phyloP scores from a whole-genome alignment of 2,888 invertebrate genomes.

The Caenorhabditis japonica region DNA sequence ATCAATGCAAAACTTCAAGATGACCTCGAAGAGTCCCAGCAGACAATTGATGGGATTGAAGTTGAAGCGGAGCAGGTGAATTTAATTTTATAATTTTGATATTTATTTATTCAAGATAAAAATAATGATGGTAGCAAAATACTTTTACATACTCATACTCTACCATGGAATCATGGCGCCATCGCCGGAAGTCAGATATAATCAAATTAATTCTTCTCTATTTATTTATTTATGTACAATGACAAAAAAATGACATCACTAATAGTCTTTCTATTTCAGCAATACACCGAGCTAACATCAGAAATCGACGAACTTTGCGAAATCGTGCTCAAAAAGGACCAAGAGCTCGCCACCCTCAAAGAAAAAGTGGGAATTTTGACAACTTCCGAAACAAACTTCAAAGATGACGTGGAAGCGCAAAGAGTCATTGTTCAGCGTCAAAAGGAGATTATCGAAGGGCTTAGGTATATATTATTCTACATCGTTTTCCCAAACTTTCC shows the following conservation, averaged over 20 bases:
- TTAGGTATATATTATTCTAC: slow-evolving; percentile 33
- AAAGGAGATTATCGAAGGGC: slow-evolving; percentile 56
- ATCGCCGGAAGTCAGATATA: slow-evolving; percentile 26
- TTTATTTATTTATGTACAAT: neutral
- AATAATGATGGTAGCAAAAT: too few species aligned
- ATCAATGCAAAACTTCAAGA: slow-evolving; percentile 16
- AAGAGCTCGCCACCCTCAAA: slow-evolving; percentile 52
- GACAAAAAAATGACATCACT: slow-evolving; percentile 24
- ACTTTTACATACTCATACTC: too few species aligned
- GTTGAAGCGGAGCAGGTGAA: slow-evolving; percentile 63
- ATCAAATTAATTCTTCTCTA: neutral
- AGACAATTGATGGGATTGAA: slow-evolving; percentile 60
- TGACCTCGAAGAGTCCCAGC: slow-evolving; percentile 55
- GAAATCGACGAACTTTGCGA: slow-evolving; percentile 62
- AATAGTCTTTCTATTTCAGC: slow-evolving; percentile 55
- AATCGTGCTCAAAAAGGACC: slow-evolving; percentile 53
- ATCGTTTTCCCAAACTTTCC: neutral
- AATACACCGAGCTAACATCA: slow-evolving; percentile 61
- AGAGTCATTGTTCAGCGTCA: slow-evolving; percentile 46
- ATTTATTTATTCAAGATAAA: too few species aligned
- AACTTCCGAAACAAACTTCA: slow-evolving; percentile 23
- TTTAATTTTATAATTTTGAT: neutral
- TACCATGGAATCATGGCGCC: slow-evolving; percentile 19
- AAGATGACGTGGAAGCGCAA: slow-evolving; percentile 53
- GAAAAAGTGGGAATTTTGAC: slow-evolving; percentile 45